Evolutionary conservation across 2,113 vertebrate genomes (phyloP).

Genomic region (Hypanus sabinus): DNA sequence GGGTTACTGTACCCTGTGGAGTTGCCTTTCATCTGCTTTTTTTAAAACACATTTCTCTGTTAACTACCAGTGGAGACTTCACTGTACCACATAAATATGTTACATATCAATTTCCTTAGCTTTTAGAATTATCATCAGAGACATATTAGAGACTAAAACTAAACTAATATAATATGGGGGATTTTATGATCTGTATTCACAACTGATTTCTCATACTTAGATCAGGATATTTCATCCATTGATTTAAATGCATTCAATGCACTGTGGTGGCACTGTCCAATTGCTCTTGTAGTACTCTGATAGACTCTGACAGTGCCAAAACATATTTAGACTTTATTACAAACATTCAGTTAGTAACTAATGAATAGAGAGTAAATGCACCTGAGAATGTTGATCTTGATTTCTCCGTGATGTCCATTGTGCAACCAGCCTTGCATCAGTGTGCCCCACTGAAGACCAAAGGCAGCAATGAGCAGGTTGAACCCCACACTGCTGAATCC

Average conservation of each 20-base stretch:
- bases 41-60: too few species aligned
- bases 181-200: background rate
- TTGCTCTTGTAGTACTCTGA: background rate
- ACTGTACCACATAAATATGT: background rate
- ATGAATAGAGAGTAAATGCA: constrained; percentile 43
- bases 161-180: background rate
- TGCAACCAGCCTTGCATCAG: constrained; percentile 75
- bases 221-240: background rate
- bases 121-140: too few species aligned
- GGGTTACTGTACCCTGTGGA: too few species aligned
- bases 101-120: too few species aligned
- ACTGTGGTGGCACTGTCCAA: background rate
- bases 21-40: too few species aligned
- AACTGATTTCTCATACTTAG: background rate
- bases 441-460: constrained; percentile 88
- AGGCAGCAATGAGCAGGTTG: constrained; percentile 81
- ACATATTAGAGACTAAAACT: background rate
- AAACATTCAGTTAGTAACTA: background rate
- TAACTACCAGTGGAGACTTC: background rate
- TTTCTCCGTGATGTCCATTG: constrained; percentile 42
- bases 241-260: background rate
- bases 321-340: background rate
- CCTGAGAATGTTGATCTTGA: constrained; percentile 59
- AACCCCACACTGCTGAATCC: constrained; percentile 85
- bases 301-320: background rate